phyloP scores from a whole-genome alignment of 2,113 vertebrate species.

The Thamnophis sirtalis region DNA sequence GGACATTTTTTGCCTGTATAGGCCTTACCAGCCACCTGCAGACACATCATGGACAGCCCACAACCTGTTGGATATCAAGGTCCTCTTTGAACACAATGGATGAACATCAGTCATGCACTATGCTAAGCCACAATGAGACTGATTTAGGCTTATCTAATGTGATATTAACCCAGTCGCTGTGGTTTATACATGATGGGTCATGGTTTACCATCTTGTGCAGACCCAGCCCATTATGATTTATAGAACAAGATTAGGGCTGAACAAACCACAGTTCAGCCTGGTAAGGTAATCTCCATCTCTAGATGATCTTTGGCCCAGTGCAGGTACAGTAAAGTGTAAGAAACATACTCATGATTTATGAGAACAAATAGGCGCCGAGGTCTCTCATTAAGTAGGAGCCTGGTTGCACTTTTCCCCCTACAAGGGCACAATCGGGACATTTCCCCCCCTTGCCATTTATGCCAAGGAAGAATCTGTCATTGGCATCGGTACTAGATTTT shows the following conservation, averaged over 20 bases:
- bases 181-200: neutral
- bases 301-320: neutral
- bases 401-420: neutral
- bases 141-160: neutral
- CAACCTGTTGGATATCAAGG: too few relatives aligned
- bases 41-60: too few relatives aligned
- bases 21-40: too few relatives aligned
- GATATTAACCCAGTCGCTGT: neutral
- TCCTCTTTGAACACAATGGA: too few relatives aligned
- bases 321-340: neutral
- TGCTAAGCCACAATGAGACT: neutral
- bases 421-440: neutral
- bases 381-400: neutral
- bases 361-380: neutral
- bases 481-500: neutral
- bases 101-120: neutral
- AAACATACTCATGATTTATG: neutral
- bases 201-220: neutral
- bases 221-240: neutral
- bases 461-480: neutral
- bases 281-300: neutral
- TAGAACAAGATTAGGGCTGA: neutral
- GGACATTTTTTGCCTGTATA: too few relatives aligned
- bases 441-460: neutral
- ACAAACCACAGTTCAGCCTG: neutral